phyloP scores from a whole-genome alignment of 1,140 invertebrate species.

The Leguminivora glycinivorella region DNA sequence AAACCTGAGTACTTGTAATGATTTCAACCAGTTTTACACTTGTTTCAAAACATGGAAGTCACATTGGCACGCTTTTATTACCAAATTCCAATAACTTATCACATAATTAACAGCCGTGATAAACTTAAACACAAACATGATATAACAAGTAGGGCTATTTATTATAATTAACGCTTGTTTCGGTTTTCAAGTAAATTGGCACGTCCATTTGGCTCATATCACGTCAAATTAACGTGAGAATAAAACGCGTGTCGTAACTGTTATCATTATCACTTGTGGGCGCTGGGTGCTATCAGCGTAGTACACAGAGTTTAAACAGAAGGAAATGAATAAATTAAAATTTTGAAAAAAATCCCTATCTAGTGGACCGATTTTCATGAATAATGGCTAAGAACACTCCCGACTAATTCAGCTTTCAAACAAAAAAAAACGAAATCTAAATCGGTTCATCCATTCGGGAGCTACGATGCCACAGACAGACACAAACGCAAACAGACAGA shows the following conservation, averaged over 20 bases:
- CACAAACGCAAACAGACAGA: too few relatives aligned
- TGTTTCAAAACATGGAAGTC: neutral
- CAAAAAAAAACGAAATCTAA: too few relatives aligned
- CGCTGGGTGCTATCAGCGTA: slow-evolving; percentile 7
- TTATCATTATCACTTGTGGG: slow-evolving; percentile 18
- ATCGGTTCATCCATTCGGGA: too few relatives aligned
- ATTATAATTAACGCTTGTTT: slow-evolving; percentile 8
- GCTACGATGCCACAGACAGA: too few relatives aligned
- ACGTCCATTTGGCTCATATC: neutral
- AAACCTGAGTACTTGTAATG: too few relatives aligned
- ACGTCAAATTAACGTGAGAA: slow-evolving; percentile 10
- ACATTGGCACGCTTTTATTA: slow-evolving; percentile 10
- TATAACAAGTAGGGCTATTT: slow-evolving; percentile 6
- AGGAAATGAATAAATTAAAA: neutral
- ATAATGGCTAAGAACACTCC: too few relatives aligned
- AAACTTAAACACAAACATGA: slow-evolving; percentile 17
- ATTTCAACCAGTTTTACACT: neutral
- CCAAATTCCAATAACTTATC: neutral
- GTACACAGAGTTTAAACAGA: neutral
- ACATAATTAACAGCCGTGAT: neutral
- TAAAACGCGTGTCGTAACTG: neutral
- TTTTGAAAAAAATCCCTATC: too few relatives aligned
- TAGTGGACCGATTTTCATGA: too few relatives aligned
- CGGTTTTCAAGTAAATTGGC: slow-evolving; percentile 21
- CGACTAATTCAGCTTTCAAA: too few relatives aligned